A percentile compares a stretch with the other conserved stretches of the same genome.
Conservation (phyloP, 2,888 invertebrate species). For the Protonemura montana region DNA sequence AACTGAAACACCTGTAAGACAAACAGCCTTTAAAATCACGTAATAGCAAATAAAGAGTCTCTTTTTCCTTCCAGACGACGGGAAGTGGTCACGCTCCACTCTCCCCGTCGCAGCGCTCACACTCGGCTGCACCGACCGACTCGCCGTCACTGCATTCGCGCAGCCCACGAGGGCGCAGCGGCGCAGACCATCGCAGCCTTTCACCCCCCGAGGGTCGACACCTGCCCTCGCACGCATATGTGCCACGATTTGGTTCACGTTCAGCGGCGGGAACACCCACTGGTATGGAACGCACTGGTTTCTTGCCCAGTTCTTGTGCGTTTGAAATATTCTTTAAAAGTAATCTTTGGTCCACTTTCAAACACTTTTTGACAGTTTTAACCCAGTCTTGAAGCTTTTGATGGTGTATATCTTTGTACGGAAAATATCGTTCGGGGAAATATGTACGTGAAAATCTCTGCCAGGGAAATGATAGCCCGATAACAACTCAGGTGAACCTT, state of each 20-base stretch:
- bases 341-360: too few species aligned
- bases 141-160: constrained; percentile 67
- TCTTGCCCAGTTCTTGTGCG: not conserved
- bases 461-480: too few species aligned
- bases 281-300: constrained; percentile 67
- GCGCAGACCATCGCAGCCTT: constrained; percentile 74
- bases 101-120: constrained; percentile 70
- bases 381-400: too few species aligned
- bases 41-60: too few species aligned
- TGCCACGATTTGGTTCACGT: constrained; percentile 79
- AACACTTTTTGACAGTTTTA: too few species aligned
- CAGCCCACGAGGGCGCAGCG: constrained; percentile 69
- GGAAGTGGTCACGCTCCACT: constrained; percentile 48
- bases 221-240: constrained; percentile 66
- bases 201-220: constrained; percentile 74
- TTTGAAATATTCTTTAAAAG: too few species aligned
- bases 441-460: too few species aligned
- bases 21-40: too few species aligned
- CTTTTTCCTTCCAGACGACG: constrained; percentile 46
- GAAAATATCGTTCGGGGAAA: too few species aligned
- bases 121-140: constrained; percentile 83
- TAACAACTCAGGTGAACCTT: too few species aligned
- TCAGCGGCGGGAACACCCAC: constrained; percentile 93
- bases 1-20: too few species aligned
- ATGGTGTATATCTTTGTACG: too few species aligned